These are phyloP conservation scores for Branchellion lobata DNA, from an alignment of 2,888 invertebrate genomes.

Conservation along the genomic window DNA sequence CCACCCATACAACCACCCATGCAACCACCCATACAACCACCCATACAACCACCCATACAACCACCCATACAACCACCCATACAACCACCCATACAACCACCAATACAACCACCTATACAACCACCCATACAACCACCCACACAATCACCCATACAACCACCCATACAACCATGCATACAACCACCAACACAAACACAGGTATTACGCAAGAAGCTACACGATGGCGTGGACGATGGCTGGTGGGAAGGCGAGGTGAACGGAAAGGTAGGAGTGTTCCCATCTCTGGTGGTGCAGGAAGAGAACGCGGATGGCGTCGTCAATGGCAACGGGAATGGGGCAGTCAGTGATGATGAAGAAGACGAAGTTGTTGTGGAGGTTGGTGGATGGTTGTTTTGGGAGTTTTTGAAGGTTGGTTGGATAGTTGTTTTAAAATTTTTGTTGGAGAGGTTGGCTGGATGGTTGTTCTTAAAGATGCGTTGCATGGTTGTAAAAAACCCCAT, in stretches of 20 bases:
- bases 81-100: too few relatives aligned
- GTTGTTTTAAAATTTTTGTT: background rate
- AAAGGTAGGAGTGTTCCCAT: conserved; percentile 74
- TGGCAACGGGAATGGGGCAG: conserved; percentile 65
- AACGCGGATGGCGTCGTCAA: background rate
- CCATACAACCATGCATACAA: too few relatives aligned
- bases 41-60: too few relatives aligned
- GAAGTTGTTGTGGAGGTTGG: conserved; percentile 63
- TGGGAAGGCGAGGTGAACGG: conserved; percentile 84
- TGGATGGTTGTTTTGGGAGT: background rate
- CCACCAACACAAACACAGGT: too few relatives aligned
- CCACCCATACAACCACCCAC: too few relatives aligned
- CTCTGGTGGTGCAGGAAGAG: conserved; percentile 82
- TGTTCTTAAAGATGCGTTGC: too few relatives aligned
- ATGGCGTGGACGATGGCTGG: conserved; percentile 84
- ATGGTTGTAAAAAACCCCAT: too few relatives aligned
- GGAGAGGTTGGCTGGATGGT: background rate
- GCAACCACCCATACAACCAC: too few relatives aligned
- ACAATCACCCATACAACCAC: too few relatives aligned
- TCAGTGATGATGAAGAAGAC: conserved; percentile 90
- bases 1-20: too few relatives aligned
- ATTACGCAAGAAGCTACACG: conserved; percentile 63
- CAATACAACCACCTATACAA: too few relatives aligned
- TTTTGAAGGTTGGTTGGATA: background rate
- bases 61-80: too few relatives aligned